phyloP scores from a whole-genome alignment of 2,797 vertebrate genomes.

The Acrossocheilus fasciatus region DNA sequence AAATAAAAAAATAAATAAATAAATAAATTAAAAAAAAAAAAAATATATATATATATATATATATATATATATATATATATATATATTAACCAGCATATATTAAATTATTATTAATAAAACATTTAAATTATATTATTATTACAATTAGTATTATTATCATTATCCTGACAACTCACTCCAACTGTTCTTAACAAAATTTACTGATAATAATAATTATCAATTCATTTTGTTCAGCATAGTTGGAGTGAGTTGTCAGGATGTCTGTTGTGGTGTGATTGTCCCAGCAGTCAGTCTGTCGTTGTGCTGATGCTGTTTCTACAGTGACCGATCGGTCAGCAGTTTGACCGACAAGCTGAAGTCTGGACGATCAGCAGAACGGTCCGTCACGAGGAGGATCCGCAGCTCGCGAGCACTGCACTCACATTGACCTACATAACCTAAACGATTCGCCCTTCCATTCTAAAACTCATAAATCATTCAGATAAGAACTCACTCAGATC shows the following conservation, averaged over 20 bases:
- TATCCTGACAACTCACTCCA: no score
- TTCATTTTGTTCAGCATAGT: background rate
- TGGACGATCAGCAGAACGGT: conserved; percentile 45
- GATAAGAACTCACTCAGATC: background rate
- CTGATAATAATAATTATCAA: background rate
- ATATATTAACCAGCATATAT: no score
- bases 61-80: no score
- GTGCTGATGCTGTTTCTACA: conserved; percentile 28
- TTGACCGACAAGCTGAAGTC: conserved; percentile 47
- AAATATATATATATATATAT: no score
- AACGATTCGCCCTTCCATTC: background rate
- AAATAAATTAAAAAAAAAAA: no score
- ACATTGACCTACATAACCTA: background rate
- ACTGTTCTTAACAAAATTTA: no score
- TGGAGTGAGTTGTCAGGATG: background rate
- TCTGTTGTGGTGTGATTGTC: no score
- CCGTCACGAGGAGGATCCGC: conserved; percentile 12
- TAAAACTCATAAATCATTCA: conserved; percentile 8
- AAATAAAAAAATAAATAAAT: background rate
- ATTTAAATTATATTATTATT: no score
- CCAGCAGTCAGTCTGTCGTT: background rate
- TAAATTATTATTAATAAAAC: no score
- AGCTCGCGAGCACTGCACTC: background rate
- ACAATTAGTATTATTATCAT: no score
- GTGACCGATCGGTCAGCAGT: conserved; percentile 43